Conservation (phyloP, 1,140 invertebrate genomes). For the Bombus superbus region DNA sequence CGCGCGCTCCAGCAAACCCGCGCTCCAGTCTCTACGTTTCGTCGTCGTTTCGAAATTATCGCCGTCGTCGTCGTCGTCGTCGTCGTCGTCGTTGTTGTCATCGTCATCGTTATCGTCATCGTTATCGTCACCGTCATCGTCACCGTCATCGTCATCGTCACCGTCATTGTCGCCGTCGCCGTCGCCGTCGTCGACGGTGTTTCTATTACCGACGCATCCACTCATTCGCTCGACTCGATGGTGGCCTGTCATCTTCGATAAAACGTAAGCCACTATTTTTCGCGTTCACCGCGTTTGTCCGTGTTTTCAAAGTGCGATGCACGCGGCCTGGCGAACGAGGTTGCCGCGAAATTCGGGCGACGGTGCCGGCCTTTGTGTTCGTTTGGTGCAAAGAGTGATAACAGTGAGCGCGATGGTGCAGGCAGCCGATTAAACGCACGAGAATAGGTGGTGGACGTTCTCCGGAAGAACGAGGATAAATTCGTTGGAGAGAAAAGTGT, state of each 20-base stretch:
- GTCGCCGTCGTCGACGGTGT: neutral
- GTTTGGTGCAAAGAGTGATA: neutral
- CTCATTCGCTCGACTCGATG: neutral
- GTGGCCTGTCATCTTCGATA: neutral
- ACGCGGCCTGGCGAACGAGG: too few species aligned
- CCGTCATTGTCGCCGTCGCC: neutral
- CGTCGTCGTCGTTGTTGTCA: neutral
- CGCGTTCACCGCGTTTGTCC: too few species aligned
- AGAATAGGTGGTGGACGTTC: too few species aligned
- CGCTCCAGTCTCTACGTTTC: neutral
- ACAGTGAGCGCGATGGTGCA: neutral
- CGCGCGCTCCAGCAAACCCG: neutral
- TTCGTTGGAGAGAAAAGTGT: neutral
- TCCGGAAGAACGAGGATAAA: neutral
- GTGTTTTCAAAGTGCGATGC: neutral
- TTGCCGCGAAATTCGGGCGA: neutral
- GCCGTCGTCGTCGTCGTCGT: neutral
- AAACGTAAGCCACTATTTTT: neutral
- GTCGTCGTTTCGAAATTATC: neutral
- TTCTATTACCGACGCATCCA: neutral
- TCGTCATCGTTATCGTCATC: fast-evolving
- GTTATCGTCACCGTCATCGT: too few species aligned
- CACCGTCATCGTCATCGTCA: neutral
- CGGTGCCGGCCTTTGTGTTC: neutral
- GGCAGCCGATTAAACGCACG: neutral